Percentiles rank a stretch among this genome's conserved stretches.
Evolutionary conservation across 2,113 vertebrate species (phyloP).

Genomic region (Mola mola): DNA sequence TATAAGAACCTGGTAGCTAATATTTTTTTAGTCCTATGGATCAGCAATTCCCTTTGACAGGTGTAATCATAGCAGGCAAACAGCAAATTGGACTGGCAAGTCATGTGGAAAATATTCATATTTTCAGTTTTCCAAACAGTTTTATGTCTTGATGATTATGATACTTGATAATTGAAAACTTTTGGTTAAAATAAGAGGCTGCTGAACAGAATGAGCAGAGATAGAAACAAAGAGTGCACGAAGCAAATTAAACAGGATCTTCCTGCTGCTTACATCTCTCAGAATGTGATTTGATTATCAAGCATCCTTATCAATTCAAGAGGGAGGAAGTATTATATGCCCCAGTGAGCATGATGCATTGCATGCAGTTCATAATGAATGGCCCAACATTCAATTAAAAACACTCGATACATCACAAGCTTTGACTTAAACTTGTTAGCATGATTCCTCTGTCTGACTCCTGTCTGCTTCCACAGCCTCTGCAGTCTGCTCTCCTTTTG

Average conservation of each 20-base stretch:
- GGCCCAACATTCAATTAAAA: slow-evolving; percentile 69
- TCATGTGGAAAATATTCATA: no score
- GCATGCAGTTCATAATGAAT: slow-evolving; percentile 61
- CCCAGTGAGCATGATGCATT: slow-evolving; percentile 37
- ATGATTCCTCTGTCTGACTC: slow-evolving; percentile 32
- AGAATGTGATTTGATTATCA: slow-evolving; percentile 60
- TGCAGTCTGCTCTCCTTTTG: slow-evolving; percentile 4
- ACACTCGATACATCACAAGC: slow-evolving; percentile 59
- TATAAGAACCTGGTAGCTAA: background rate
- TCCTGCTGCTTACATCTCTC: slow-evolving; percentile 46
- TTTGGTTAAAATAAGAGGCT: no score
- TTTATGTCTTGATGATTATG: no score
- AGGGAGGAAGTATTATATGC: slow-evolving; percentile 51
- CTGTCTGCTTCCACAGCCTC: background rate
- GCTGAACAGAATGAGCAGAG: background rate
- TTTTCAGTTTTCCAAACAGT: no score
- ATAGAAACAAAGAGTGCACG: slow-evolving; percentile 9
- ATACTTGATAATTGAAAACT: no score
- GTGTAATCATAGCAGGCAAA: no score
- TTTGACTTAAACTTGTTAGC: slow-evolving; percentile 54
- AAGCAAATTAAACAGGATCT: slow-evolving; percentile 51
- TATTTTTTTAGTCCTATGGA: no score
- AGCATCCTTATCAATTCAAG: slow-evolving; percentile 57
- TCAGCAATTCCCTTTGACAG: no score
- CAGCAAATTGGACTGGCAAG: no score